phyloP scores from a whole-genome alignment of 2,113 vertebrate genomes.

The Myxocyprinus asiaticus region DNA sequence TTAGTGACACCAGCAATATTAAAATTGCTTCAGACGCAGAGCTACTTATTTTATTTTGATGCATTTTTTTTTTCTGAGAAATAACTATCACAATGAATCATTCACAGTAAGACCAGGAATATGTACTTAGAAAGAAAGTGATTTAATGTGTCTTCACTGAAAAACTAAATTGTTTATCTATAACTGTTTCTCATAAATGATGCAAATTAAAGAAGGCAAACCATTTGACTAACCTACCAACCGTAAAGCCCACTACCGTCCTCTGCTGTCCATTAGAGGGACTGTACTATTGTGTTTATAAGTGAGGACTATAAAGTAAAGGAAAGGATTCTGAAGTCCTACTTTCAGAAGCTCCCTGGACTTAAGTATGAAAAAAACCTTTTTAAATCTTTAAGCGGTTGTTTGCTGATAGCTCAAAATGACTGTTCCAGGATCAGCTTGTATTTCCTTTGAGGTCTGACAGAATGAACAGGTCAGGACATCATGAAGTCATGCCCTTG shows the following conservation, averaged over 20 bases:
- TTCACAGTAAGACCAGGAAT: no score
- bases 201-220: neutral
- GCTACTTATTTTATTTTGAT: no score
- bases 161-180: no score
- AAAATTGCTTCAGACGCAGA: no score
- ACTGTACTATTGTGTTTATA: neutral
- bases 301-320: no score
- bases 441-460: neutral
- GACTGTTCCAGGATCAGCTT: neutral
- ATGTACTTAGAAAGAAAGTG: no score
- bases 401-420: neutral
- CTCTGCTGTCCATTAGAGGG: neutral
- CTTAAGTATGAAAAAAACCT: neutral
- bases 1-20: no score
- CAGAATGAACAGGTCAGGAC: neutral
- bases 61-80: no score
- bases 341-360: neutral
- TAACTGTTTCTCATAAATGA: no score
- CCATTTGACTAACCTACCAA: neutral
- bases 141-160: no score
- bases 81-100: no score
- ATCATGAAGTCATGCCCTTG: neutral
- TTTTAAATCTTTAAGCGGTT: neutral
- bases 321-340: no score
- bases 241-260: neutral